Base-by-base conservation (phyloP, 1,140 invertebrate species). In the Drosophila santomea region DNA sequence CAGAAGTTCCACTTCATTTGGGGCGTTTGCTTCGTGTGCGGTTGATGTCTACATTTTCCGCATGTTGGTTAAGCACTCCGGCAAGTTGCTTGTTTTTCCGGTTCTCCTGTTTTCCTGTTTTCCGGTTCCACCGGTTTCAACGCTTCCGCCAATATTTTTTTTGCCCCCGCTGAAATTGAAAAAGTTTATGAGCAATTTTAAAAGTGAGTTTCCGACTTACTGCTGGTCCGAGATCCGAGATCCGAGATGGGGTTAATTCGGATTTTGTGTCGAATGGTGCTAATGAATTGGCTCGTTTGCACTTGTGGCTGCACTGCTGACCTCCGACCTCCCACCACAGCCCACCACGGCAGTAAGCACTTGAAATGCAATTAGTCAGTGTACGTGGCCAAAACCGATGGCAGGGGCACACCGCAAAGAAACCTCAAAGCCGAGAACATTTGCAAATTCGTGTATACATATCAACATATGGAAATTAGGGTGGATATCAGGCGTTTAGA, bases 311-410 rank as follows among this genome's bases (percentile, higher is more conserved):
- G 68, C 43, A 58, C 12, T 58, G 8, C 28, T 23, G 54, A 23
- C 28, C 23, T 17, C 15, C n/a, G 35, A 14, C 15, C 28, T n/a
- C n/a, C 15, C 7, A 4, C 3, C 12, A 28, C 8, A 1, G 14
- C 36, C 35, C 25, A 4, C 3, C 12, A 28, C 8, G 2, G 14
- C 41, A 35, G 20, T 59, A 55, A 74, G 35, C 83, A 83, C 86
- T 88, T 86, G 71, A 83, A 88, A 88, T 88, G 83, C 83, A 88
- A 88, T 88, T 88, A 88, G 80, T 88, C 83, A 88, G 72, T 66
- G 66, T 75, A n/a, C 50, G 25, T 71, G 52, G 51, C 39, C 50
- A 64, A 48, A 51, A 51, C 59, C 63, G 69, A 82, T 82, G 88
- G 74, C 62, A 78, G 64, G 60, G 51, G 45, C 28, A 4, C 44